phyloP scores from a whole-genome alignment of 1,140 invertebrate species.

The Latrodectus geometricus region DNA sequence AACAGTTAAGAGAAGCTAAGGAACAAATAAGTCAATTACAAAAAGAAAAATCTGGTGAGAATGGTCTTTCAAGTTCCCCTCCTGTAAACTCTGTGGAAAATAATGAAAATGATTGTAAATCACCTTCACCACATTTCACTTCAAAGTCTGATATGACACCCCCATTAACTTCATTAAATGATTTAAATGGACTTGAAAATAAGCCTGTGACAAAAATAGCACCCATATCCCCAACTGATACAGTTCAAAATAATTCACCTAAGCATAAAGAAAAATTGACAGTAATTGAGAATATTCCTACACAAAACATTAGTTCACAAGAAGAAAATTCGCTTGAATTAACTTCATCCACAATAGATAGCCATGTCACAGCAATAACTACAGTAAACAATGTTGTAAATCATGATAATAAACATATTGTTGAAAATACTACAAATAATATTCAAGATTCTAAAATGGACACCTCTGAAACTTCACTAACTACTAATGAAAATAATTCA shows the following conservation, averaged over 20 bases:
- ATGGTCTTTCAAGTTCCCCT: slow-evolving; percentile 16
- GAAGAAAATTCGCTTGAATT: background rate
- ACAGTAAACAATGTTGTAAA: slow-evolving; percentile 26
- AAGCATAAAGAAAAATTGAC: background rate
- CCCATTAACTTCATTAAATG: background rate
- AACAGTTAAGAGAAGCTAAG: slow-evolving; percentile 85
- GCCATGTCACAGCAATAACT: background rate
- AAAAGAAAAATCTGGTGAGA: slow-evolving; percentile 32
- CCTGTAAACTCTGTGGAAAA: background rate
- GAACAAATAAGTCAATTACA: slow-evolving; percentile 68
- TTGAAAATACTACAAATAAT: slow-evolving; percentile 33
- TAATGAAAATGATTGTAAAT: slow-evolving; percentile 28
- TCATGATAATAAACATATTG: slow-evolving; percentile 37
- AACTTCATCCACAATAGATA: background rate
- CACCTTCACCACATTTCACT: background rate
- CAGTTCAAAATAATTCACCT: background rate
- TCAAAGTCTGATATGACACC: background rate
- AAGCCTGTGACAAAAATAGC: background rate
- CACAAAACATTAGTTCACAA: background rate
- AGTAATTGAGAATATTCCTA: background rate
- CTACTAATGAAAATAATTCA: slow-evolving; percentile 35
- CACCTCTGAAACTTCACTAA: background rate
- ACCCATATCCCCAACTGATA: background rate
- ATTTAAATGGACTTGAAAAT: background rate
- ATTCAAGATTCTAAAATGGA: slow-evolving; percentile 6